Conservation (phyloP, 2,113 vertebrate genomes). For the Cyphomyrus discorhynchus region DNA sequence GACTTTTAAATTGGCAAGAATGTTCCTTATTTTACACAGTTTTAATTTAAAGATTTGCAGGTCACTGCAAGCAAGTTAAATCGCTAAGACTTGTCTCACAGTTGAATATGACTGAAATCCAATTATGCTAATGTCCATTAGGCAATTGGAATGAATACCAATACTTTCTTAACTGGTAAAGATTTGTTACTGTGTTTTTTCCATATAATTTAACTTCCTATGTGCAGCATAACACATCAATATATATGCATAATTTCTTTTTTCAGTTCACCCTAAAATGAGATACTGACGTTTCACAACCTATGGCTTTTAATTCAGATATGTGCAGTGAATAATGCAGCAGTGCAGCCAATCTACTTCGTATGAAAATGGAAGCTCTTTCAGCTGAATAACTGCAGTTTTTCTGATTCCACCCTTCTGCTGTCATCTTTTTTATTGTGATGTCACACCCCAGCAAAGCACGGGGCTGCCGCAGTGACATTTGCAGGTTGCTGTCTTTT, state of each 20-base stretch:
- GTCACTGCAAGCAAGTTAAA: constrained; percentile 10
- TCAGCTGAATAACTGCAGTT: not conserved
- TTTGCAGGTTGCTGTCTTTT: not conserved
- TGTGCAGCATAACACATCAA: not conserved
- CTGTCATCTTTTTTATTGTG: not conserved
- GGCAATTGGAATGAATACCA: not conserved
- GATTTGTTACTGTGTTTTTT: not conserved
- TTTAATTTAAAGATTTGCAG: constrained; percentile 7
- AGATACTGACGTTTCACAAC: not conserved
- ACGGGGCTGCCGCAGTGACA: not conserved
- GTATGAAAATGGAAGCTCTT: not conserved
- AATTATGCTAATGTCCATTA: constrained; percentile 9
- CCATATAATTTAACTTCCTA: not conserved
- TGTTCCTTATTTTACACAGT: not conserved
- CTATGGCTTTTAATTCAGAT: constrained; percentile 5
- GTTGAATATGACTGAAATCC: constrained; percentile 17
- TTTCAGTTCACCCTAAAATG: not conserved
- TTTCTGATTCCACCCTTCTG: not conserved
- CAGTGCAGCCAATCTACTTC: not conserved
- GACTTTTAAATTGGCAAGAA: not conserved
- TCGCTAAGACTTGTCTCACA: not conserved
- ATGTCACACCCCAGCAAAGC: not conserved
- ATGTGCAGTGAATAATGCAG: not conserved
- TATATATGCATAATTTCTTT: not conserved
- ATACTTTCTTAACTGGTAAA: not conserved